Percentiles rank a stretch among this genome's conserved stretches.
Conservation (phyloP, 2,888 invertebrate species). For the Pycnomerus fuliginosus region DNA sequence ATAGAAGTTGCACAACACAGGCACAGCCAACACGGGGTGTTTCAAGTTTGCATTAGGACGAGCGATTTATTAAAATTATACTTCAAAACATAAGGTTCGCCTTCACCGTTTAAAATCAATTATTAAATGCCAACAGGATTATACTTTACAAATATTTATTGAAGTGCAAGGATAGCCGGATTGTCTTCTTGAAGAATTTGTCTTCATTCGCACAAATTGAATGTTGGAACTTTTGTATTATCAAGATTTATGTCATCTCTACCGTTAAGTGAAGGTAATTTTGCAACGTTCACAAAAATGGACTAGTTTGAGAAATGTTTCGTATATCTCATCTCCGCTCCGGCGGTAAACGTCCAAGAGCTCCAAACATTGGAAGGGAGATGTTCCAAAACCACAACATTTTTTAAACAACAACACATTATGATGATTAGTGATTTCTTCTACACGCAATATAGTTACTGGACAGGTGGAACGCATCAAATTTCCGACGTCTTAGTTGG, state of each 20-base stretch:
- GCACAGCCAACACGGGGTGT: too few relatives aligned
- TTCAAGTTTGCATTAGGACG: too few relatives aligned
- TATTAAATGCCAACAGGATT: not conserved
- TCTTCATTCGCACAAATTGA: conserved; percentile 45
- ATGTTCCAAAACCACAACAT: conserved; percentile 10
- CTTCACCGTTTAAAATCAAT: not conserved
- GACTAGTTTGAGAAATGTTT: conserved; percentile 39
- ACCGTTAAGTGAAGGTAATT: conserved; percentile 39
- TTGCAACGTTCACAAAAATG: conserved; percentile 27
- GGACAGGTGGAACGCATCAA: conserved; percentile 8
- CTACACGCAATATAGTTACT: not conserved
- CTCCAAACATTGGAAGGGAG: conserved; percentile 19
- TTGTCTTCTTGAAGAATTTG: too few relatives aligned
- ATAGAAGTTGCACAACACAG: too few relatives aligned
- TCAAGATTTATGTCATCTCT: conserved; percentile 47
- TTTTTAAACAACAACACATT: conserved; percentile 1
- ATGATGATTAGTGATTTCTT: conserved; percentile 2
- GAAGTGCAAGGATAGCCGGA: too few relatives aligned
- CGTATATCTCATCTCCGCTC: conserved; percentile 35
- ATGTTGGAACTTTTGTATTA: conserved; percentile 47
- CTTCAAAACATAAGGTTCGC: too few relatives aligned
- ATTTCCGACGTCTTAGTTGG: conserved; percentile 5
- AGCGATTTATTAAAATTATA: too few relatives aligned
- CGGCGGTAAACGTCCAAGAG: conserved; percentile 20
- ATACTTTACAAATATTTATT: not conserved